A percentile compares a stretch with the other conserved stretches of the same genome.
Conservation (phyloP, 2,888 invertebrate genomes). For the Pecten maximus region DNA sequence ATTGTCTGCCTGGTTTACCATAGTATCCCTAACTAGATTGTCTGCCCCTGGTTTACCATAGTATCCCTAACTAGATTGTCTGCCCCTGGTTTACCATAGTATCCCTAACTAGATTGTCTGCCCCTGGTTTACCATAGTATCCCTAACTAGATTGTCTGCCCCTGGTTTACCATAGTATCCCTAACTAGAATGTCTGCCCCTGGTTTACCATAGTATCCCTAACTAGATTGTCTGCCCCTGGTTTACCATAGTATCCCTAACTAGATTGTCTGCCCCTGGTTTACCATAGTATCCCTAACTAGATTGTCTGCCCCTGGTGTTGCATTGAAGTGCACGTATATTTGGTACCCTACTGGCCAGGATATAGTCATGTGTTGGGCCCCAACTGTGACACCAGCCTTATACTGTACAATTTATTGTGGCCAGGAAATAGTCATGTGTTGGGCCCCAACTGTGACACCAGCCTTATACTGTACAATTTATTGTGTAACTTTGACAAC, state of each 20-base stretch:
- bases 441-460: neutral
- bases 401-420: conserved; percentile 26
- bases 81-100: neutral
- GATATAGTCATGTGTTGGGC: neutral
- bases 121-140: neutral
- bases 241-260: neutral
- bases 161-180: neutral
- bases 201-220: neutral
- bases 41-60: neutral
- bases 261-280: neutral
- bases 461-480: neutral
- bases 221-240: neutral
- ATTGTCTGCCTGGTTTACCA: neutral
- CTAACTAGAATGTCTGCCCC: neutral
- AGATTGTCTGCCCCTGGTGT: neutral
- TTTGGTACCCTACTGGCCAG: neutral
- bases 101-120: neutral
- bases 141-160: neutral
- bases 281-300: neutral
- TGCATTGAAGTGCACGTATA: neutral
- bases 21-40: neutral
- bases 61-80: neutral
- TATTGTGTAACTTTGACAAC: conserved; percentile 8
- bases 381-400: neutral
- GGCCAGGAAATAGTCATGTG: neutral